A percentile compares a stretch with the other conserved stretches of the same genome.
Evolutionary conservation across 2,113 vertebrate genomes (phyloP).

Genomic region (Tricholaema leucomelas): DNA sequence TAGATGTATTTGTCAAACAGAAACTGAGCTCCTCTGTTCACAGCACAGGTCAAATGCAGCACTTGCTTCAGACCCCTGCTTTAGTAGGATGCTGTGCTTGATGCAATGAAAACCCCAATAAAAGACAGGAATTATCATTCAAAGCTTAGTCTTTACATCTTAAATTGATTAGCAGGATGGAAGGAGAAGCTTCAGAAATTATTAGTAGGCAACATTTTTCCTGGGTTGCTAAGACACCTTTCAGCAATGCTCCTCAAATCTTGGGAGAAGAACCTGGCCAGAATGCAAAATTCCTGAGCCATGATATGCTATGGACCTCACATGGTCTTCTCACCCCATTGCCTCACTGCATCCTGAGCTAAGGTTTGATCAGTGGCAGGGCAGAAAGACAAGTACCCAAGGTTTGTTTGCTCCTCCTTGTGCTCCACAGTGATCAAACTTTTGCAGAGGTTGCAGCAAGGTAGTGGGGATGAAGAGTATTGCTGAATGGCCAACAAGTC

Average conservation of each 20-base stretch:
- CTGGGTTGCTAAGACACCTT: neutral
- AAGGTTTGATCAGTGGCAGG: neutral
- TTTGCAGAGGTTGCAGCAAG: neutral
- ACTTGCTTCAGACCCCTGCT: neutral
- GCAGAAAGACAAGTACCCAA: neutral
- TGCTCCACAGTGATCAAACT: accelerated
- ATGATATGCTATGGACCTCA: too few relatives aligned
- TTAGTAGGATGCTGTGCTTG: neutral
- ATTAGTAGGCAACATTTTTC: neutral
- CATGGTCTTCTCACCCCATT: accelerated
- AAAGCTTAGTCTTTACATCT: neutral
- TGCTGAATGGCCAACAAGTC: neutral
- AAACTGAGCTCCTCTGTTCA: constrained; percentile 33
- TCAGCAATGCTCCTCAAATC: neutral
- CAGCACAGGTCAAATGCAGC: constrained; percentile 2
- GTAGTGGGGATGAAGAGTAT: neutral
- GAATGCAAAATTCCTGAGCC: neutral
- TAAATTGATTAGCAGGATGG: neutral
- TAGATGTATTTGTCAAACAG: constrained; percentile 52
- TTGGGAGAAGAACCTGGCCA: accelerated
- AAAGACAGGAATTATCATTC: neutral
- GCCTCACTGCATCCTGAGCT: accelerated
- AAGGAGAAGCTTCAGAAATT: neutral
- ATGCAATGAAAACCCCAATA: neutral
- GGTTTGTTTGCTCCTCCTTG: neutral